Evolutionary conservation across 2,888 invertebrate species (phyloP), one percentile per base, ranked within the genome.

Genomic region (Oligia fasciuncula): DNA sequence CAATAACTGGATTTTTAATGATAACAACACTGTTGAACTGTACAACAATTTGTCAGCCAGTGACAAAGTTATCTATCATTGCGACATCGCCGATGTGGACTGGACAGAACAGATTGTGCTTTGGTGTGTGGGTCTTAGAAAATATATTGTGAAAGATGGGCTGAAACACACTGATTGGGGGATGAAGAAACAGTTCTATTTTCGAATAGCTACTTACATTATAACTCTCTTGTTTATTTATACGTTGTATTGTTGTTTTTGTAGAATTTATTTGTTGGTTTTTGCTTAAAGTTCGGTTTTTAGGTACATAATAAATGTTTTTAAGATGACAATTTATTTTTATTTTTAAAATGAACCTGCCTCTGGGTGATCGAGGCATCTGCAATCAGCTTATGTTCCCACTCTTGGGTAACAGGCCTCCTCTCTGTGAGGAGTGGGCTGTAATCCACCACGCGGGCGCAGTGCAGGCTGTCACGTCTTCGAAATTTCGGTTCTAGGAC

Each of bases 1-100:
- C 13, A 91, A 90, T 73, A 83, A 85, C 0, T 92, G 91, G 90
- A 84, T 83, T 17, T 89, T 91, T 14, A 73, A 82, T 2, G 91
- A 91, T 46, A 83, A 57, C 49, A 92, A 92, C 76, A 85, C 89
- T 1, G 49, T 76, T 3, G 46, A 69, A 4, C 29, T 92, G 0
- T 87, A 80, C n/a, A 79, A 84, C 4, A 74, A 60, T 4, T 60
- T 91, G 23, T 88, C 91, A 2, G 51, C 80, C 17, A 65, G 67
- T 1, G 92, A 92, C 77, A 87, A 82, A 70, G 23, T 72, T 0
- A 90, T 92, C 14, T 92, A 84, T 66, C 84, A 88, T 57, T 90
- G 86, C 62, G 87, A 92, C 29, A 77, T 89, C 35, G 54, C 67
- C 0, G 73, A 78, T 0, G 68, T 92, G 0, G 80, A 88, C 9